Evolutionary conservation across 2,888 invertebrate genomes (phyloP).

Genomic region (Diaperis boleti): DNA sequence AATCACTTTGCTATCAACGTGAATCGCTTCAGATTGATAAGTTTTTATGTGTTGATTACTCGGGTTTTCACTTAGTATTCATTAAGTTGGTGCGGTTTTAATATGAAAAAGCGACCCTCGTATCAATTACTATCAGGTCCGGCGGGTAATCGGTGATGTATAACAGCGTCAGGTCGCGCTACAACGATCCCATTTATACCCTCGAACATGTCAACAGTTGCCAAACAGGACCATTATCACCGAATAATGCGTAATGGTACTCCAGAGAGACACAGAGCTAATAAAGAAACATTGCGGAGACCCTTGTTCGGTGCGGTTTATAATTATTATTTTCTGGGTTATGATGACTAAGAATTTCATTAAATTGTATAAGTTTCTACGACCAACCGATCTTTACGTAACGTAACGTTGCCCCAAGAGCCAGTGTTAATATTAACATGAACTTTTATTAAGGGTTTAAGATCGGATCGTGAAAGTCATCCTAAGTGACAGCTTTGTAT

Average conservation of each 20-base stretch:
- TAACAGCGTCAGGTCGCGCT: conserved; percentile 51
- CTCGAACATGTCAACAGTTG: conserved; percentile 50
- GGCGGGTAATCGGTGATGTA: conserved; percentile 47
- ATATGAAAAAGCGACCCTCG: conserved; percentile 11
- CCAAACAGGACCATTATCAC: conserved; percentile 49
- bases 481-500: too few relatives aligned
- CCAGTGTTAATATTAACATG: too few relatives aligned
- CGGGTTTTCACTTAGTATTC: conserved; percentile 27
- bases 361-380: too few relatives aligned
- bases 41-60: conserved; percentile 24
- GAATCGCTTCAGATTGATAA: conserved; percentile 25
- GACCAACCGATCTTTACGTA: too few relatives aligned
- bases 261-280: conserved; percentile 42
- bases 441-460: too few relatives aligned
- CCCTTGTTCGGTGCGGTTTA: conserved; percentile 3
- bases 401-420: too few relatives aligned
- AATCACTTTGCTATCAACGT: conserved; percentile 20
- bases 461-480: too few relatives aligned
- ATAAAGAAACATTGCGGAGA: conserved; percentile 34
- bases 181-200: conserved; percentile 50
- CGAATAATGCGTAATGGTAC: conserved; percentile 52
- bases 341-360: neutral
- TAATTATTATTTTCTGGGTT: conserved; percentile 4
- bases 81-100: conserved; percentile 16
- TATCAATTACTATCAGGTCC: conserved; percentile 11